Conservation (phyloP, 2,113 vertebrate genomes). For the Austrofundulus limnaeus region DNA sequence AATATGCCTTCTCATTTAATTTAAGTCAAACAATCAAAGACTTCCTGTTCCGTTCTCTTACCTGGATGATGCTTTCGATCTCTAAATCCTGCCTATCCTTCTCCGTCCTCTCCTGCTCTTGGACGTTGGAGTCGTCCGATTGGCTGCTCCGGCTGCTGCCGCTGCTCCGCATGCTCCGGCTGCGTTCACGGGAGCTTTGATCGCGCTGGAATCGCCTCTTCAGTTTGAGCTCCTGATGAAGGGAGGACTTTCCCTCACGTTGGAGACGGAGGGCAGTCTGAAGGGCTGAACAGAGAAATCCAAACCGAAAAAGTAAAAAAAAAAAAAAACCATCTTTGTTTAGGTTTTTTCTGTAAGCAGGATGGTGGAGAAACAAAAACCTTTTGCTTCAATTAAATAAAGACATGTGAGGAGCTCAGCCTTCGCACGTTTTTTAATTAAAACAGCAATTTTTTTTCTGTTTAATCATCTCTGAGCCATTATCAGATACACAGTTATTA, state of each 20-base stretch:
- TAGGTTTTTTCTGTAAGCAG: no score
- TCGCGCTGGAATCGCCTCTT: conserved; percentile 73
- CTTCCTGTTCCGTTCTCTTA: not conserved
- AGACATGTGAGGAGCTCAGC: no score
- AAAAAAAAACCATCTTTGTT: not conserved
- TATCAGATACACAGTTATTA: not conserved
- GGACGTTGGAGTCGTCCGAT: conserved; percentile 56
- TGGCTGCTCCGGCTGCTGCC: conserved; percentile 70
- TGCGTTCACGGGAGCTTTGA: conserved; percentile 56
- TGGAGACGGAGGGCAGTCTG: conserved; percentile 76
- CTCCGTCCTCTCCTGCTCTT: conserved; percentile 67
- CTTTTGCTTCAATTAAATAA: not conserved
- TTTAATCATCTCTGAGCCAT: no score
- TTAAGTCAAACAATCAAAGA: not conserved
- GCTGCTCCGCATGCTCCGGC: conserved; percentile 54
- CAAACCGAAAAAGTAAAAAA: not conserved
- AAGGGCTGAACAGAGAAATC: conserved; percentile 59
- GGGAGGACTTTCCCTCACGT: conserved; percentile 66
- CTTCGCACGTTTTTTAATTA: no score
- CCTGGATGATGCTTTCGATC: conserved; percentile 80
- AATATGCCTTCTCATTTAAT: not conserved
- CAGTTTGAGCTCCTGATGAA: conserved; percentile 76
- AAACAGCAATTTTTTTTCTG: no score
- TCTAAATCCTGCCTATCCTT: conserved; percentile 72
- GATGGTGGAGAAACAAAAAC: not conserved